Conservation (phyloP, 2,797 vertebrate species). For the Chaetodon trifasciatus region DNA sequence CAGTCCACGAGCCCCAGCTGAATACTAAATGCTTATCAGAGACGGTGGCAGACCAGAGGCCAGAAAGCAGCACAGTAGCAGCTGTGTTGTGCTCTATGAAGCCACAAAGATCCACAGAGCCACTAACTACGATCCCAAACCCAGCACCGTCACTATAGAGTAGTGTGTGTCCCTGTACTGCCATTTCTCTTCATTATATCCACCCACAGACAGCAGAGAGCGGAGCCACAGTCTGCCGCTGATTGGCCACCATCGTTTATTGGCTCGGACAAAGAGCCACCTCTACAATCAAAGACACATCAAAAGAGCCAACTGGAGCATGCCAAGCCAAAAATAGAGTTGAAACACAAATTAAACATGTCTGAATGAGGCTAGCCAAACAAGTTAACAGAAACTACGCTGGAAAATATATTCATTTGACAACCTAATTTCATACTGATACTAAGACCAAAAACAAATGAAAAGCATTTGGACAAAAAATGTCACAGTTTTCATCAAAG, state of each 20-base stretch:
- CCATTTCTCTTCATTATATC: conserved; percentile 61
- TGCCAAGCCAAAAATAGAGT: conserved; percentile 51
- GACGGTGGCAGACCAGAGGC: conserved; percentile 53
- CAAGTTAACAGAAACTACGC: neutral
- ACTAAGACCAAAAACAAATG: neutral
- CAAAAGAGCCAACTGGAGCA: conserved; percentile 13
- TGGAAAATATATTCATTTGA: neutral
- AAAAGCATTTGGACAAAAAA: neutral
- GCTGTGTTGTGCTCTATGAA: conserved; percentile 58
- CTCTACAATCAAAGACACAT: conserved; percentile 50
- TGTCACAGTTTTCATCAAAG: neutral
- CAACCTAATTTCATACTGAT: neutral
- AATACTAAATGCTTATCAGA: conserved; percentile 70
- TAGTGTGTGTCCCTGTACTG: conserved; percentile 4
- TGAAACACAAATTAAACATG: conserved; percentile 20
- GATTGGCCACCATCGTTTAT: conserved; percentile 47
- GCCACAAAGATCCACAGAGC: conserved; percentile 49
- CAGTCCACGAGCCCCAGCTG: conserved; percentile 53
- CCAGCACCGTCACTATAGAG: conserved; percentile 30
- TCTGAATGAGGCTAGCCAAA: neutral
- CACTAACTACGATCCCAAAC: conserved; percentile 41
- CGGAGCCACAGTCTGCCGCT: conserved; percentile 52
- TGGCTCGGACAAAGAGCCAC: conserved; percentile 47
- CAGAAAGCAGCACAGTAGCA: conserved; percentile 61
- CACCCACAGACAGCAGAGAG: conserved; percentile 28